These are phyloP conservation scores for Corythornis cristatus DNA, from an alignment of 2,113 vertebrate species.

Conservation along the genomic window DNA sequence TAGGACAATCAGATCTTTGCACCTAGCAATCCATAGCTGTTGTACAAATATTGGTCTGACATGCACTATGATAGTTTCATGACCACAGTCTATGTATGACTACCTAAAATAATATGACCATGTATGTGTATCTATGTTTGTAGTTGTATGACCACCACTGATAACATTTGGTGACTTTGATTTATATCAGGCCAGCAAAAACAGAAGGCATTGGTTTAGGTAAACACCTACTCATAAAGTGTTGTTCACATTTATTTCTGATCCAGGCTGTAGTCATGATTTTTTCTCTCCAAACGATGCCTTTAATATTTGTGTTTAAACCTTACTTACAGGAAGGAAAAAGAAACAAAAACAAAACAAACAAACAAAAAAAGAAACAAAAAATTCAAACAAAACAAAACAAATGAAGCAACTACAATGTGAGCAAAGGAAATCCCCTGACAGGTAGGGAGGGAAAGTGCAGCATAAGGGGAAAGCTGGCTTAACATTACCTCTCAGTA, in stretches of 20 bases:
- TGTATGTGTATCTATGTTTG: too few relatives aligned
- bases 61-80: neutral
- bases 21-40: neutral
- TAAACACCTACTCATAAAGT: neutral
- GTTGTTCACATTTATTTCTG: neutral
- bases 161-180: neutral
- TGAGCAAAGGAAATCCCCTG: neutral
- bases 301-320: neutral
- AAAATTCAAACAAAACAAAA: neutral
- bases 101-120: neutral
- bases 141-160: neutral
- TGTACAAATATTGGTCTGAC: neutral
- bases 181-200: neutral
- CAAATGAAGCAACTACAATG: accelerated
- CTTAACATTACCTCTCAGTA: neutral
- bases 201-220: neutral
- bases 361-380: neutral
- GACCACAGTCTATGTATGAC: neutral
- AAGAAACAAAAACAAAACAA: neutral
- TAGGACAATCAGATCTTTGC: neutral
- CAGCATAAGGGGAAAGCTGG: neutral
- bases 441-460: neutral
- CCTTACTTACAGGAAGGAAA: neutral
- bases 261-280: neutral
- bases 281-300: neutral